A percentile compares a stretch with the other conserved stretches of the same genome.
These are phyloP conservation scores for Panopea generosa DNA, from an alignment of 2,888 invertebrate genomes.

Conservation along the genomic window DNA sequence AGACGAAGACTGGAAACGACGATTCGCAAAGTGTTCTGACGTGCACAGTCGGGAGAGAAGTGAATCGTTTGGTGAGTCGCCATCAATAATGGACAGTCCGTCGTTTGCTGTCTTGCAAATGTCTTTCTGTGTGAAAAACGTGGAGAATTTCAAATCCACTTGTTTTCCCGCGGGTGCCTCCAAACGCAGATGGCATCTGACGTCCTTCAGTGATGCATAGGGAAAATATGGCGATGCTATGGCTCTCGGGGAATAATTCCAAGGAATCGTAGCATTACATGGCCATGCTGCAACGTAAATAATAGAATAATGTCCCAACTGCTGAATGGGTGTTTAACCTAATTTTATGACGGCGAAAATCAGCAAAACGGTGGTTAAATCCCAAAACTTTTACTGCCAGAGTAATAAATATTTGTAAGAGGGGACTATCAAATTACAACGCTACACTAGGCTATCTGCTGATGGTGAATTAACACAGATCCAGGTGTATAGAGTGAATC, in stretches of 20 bases:
- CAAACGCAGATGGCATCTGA: slow-evolving; percentile 56
- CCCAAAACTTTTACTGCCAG: too few relatives aligned
- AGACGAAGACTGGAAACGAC: slow-evolving; percentile 46
- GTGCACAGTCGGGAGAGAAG: slow-evolving; percentile 51
- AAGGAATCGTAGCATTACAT: slow-evolving; percentile 64
- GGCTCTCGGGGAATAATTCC: slow-evolving; percentile 63
- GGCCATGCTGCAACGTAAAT: slow-evolving; percentile 60
- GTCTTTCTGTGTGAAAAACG: slow-evolving; percentile 50
- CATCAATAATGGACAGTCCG: slow-evolving; percentile 59
- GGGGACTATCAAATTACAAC: too few relatives aligned
- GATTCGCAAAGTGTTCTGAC: slow-evolving; percentile 32
- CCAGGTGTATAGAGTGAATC: too few relatives aligned
- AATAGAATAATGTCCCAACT: too few relatives aligned
- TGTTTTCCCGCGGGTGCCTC: slow-evolving; percentile 61
- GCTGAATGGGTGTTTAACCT: too few relatives aligned
- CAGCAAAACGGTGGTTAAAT: too few relatives aligned
- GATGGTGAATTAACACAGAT: too few relatives aligned
- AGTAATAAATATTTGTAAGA: too few relatives aligned
- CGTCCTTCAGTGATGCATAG: slow-evolving; percentile 59
- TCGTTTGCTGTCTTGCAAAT: slow-evolving; percentile 34
- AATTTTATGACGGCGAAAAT: too few relatives aligned
- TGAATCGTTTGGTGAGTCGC: slow-evolving; percentile 1
- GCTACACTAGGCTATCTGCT: too few relatives aligned
- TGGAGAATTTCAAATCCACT: slow-evolving; percentile 56
- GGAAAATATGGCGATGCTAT: slow-evolving; percentile 65